These are phyloP conservation scores for Sciaenops ocellatus DNA, from an alignment of 2,797 vertebrate species.

Conservation along the genomic window DNA sequence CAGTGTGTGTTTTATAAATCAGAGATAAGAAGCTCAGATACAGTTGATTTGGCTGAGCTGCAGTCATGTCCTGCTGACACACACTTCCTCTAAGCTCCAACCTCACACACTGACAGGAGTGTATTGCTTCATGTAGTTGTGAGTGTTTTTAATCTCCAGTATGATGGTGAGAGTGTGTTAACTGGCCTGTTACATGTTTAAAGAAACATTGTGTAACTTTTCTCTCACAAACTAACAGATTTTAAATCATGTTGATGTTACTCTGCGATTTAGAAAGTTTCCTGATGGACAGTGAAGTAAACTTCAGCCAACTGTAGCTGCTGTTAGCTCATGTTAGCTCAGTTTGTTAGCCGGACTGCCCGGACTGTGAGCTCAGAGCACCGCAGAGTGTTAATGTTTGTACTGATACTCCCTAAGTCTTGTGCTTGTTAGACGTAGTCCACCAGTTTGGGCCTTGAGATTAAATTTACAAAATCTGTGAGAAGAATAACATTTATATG, in stretches of 20 bases:
- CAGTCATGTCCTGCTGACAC: conserved; percentile 28
- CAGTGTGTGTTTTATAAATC: conserved; percentile 29
- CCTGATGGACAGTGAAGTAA: no score
- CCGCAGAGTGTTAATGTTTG: no score
- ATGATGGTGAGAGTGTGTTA: not conserved
- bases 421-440: not conserved
- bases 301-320: no score
- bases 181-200: not conserved
- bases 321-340: no score
- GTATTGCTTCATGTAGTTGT: not conserved
- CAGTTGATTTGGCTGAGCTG: conserved; percentile 46
- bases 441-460: not conserved
- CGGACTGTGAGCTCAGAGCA: no score
- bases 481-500: not conserved
- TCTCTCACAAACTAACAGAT: no score
- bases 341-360: no score
- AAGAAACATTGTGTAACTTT: no score
- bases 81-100: conserved; percentile 14
- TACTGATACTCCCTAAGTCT: no score
- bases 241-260: no score
- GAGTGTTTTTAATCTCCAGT: not conserved
- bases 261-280: no score
- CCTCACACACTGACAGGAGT: not conserved
- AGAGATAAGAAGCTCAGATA: conserved; percentile 49
- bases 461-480: not conserved